Percentiles rank a stretch among this genome's conserved stretches.
Evolutionary conservation across 2,797 vertebrate genomes (phyloP).

Genomic region (Pipistrellus kuhlii): DNA sequence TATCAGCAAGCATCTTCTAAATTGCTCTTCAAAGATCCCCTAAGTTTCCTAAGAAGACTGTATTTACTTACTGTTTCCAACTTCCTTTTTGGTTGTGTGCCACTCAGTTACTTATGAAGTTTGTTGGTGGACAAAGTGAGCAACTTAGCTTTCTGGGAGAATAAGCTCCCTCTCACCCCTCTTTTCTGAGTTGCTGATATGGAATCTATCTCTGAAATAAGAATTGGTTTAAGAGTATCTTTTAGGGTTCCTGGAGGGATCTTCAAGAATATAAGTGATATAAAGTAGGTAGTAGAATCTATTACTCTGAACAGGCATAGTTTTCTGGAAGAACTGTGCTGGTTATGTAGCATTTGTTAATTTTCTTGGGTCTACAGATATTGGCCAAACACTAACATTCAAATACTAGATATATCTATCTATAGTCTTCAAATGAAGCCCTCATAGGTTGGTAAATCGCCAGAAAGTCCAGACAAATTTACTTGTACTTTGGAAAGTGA

Average conservation of each 20-base stretch:
- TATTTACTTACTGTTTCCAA: background rate
- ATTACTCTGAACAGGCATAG: background rate
- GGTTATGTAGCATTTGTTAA: background rate
- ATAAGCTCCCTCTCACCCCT: background rate
- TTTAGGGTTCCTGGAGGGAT: background rate
- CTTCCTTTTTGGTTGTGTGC: background rate
- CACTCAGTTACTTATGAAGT: background rate
- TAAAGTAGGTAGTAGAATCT: background rate
- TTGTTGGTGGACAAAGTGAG: background rate
- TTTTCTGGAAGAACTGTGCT: background rate
- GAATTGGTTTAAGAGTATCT: background rate
- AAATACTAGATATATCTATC: conserved; percentile 36
- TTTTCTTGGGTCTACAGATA: conserved; percentile 7
- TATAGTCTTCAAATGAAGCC: conserved; percentile 29
- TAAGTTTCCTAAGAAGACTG: background rate
- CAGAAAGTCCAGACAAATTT: conserved; percentile 53
- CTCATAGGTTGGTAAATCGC: conserved; percentile 30
- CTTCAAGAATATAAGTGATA: background rate
- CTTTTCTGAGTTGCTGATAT: background rate
- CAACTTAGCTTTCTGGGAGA: background rate
- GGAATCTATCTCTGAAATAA: background rate
- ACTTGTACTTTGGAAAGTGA: conserved; percentile 57
- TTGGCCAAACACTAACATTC: background rate
- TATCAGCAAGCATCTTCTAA: background rate
- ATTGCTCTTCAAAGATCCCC: background rate